Evolutionary conservation across 2,797 vertebrate genomes (phyloP).

Genomic region (Cebuella pygmaea): DNA sequence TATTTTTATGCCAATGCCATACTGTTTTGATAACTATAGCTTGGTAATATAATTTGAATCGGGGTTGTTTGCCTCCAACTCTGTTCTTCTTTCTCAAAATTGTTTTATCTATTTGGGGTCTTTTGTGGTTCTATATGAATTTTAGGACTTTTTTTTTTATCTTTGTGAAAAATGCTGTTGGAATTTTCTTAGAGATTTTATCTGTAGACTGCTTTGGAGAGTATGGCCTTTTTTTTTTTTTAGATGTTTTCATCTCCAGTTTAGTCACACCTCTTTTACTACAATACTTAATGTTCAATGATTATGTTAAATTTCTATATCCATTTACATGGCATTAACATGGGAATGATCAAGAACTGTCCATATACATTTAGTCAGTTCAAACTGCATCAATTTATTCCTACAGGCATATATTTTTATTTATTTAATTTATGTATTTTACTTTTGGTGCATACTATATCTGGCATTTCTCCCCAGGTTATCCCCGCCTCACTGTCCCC

Average conservation of each 20-base stretch:
- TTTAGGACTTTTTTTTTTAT: background rate
- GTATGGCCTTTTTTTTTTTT: too few relatives aligned
- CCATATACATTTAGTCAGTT: background rate
- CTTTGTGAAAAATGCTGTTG: background rate
- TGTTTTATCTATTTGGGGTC: background rate
- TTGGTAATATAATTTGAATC: background rate
- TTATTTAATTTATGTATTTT: too few relatives aligned
- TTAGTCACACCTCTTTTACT: background rate
- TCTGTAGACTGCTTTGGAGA: background rate
- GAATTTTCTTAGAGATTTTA: background rate
- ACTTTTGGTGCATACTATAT: too few relatives aligned
- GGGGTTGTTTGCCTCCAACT: background rate
- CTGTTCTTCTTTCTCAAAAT: background rate
- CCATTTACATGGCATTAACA: background rate
- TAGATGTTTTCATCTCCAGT: background rate
- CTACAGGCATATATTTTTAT: constrained; percentile 20
- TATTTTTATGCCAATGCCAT: background rate
- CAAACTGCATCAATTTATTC: constrained; percentile 27
- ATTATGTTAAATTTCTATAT: background rate
- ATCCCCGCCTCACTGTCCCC: too few relatives aligned
- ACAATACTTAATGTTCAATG: background rate
- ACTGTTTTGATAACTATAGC: background rate
- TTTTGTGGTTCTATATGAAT: background rate
- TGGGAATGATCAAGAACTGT: background rate
- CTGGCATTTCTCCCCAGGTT: too few relatives aligned